These are phyloP conservation scores for Linhomoeus sp. DNA, from an alignment of 2,888 invertebrate species.

Conservation along the genomic window DNA sequence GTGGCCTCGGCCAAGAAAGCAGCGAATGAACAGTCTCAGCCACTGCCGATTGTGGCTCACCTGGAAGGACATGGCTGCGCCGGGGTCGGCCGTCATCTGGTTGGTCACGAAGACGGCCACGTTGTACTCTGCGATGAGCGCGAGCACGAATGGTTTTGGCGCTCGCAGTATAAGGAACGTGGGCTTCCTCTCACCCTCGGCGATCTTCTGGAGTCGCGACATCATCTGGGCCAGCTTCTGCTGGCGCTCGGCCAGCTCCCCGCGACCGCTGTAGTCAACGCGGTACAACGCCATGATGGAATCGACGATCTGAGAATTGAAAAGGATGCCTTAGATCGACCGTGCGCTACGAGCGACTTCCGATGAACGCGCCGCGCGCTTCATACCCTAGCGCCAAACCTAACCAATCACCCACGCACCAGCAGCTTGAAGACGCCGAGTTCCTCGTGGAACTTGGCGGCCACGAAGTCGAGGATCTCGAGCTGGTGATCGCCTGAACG, in stretches of 20 bases:
- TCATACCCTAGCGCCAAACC: too few species aligned
- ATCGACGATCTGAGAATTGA: slow-evolving; percentile 42
- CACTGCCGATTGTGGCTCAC: too few species aligned
- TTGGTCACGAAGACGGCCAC: slow-evolving; percentile 61
- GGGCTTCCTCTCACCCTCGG: slow-evolving; percentile 41
- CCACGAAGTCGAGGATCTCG: slow-evolving; percentile 52
- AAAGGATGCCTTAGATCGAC: too few species aligned
- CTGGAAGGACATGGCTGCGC: slow-evolving; percentile 46
- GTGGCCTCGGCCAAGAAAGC: neutral
- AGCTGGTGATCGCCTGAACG: slow-evolving; percentile 49
- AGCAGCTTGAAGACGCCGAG: slow-evolving; percentile 43
- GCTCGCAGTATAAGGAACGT: too few species aligned
- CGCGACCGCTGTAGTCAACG: slow-evolving; percentile 55
- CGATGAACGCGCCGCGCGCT: too few species aligned
- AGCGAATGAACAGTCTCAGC: slow-evolving; percentile 25
- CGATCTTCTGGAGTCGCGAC: slow-evolving; percentile 54
- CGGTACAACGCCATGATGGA: slow-evolving; percentile 54
- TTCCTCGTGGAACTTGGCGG: slow-evolving; percentile 60
- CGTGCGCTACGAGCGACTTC: too few species aligned
- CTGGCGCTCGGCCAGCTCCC: slow-evolving; percentile 55
- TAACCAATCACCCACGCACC: neutral
- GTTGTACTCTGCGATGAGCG: slow-evolving; percentile 56
- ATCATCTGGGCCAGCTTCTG: slow-evolving; percentile 57
- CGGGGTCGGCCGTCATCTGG: slow-evolving; percentile 61
- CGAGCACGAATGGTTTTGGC: too few species aligned